phyloP scores from a whole-genome alignment of 2,113 vertebrate genomes.

The Cynoglossus semilaevis region DNA sequence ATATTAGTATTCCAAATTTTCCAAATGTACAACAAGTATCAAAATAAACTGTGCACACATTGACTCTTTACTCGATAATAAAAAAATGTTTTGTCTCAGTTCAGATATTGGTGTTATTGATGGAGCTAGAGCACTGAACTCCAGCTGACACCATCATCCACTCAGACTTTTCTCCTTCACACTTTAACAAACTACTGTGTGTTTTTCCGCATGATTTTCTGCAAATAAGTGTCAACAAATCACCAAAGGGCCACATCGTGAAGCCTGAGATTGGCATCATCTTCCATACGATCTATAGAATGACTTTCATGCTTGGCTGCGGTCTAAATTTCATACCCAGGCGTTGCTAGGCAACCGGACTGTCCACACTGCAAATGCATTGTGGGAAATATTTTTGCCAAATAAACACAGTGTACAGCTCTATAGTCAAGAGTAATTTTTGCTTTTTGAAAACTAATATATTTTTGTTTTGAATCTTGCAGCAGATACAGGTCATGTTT shows the following conservation, averaged over 20 bases:
- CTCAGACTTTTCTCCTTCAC: background rate
- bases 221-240: constrained; percentile 29
- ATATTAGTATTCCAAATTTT: too few species aligned
- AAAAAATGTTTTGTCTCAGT: background rate
- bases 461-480: background rate
- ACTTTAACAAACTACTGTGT: background rate
- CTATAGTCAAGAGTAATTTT: constrained; percentile 48
- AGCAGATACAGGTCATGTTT: too few species aligned
- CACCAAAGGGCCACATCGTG: constrained; percentile 18
- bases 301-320: constrained; percentile 70
- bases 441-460: constrained; percentile 15
- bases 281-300: constrained; percentile 46
- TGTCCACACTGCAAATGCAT: constrained; percentile 50
- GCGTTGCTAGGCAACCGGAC: constrained; percentile 70
- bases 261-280: constrained; percentile 41
- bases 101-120: background rate
- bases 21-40: too few species aligned
- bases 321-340: constrained; percentile 63
- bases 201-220: background rate
- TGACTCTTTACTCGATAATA: too few species aligned
- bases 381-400: constrained; percentile 56
- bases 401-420: constrained; percentile 47
- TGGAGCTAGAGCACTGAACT: constrained; percentile 2
- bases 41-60: too few species aligned
- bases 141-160: constrained; percentile 3